Conservation (phyloP, 2,888 invertebrate species). For the Xestia ashworthii region DNA sequence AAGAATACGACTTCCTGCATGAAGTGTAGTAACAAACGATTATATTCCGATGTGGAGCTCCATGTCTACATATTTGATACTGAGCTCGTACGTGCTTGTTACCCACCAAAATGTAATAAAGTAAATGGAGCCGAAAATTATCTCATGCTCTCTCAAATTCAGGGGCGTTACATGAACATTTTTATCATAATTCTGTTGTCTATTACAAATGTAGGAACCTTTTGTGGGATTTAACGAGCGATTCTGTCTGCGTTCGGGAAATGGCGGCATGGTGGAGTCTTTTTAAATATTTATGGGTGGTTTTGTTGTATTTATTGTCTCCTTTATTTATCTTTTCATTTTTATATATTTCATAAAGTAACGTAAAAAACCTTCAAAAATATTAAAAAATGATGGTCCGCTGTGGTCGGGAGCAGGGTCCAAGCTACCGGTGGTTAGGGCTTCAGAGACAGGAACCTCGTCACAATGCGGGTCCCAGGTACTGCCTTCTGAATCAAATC, state of each 20-base stretch:
- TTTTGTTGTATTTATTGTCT: slow-evolving; percentile 10
- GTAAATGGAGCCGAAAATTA: slow-evolving; percentile 82
- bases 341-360: background rate
- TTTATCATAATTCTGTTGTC: slow-evolving; percentile 68
- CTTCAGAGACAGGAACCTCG: background rate
- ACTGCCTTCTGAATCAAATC: no score
- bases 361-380: background rate
- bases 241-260: slow-evolving; percentile 13
- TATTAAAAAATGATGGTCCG: background rate
- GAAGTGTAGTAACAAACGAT: slow-evolving; percentile 55
- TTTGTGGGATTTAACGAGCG: slow-evolving; percentile 47
- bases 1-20: slow-evolving; percentile 40
- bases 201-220: slow-evolving; percentile 37
- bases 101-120: slow-evolving; percentile 79
- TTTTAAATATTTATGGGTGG: slow-evolving; percentile 21
- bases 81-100: slow-evolving; percentile 67
- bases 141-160: slow-evolving; percentile 74
- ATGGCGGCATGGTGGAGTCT: slow-evolving; percentile 4
- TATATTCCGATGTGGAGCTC: slow-evolving; percentile 48
- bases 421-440: background rate
- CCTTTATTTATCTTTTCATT: background rate
- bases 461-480: background rate
- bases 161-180: slow-evolving; percentile 70
- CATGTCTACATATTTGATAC: slow-evolving; percentile 62
- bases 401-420: background rate